phyloP scores from a whole-genome alignment of 2,888 invertebrate genomes.

The Cryptophagus acutangulus region DNA sequence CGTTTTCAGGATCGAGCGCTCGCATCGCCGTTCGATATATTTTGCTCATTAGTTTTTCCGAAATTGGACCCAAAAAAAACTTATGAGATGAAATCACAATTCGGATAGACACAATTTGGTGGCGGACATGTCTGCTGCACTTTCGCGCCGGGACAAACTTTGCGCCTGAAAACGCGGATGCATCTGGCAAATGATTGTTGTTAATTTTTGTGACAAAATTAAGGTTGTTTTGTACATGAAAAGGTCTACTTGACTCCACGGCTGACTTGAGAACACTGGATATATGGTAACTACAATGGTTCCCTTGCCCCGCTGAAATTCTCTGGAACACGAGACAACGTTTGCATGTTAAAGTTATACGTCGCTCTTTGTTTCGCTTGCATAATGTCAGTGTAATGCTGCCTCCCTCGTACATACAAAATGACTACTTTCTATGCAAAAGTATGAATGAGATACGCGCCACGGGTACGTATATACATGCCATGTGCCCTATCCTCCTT shows the following conservation, averaged over 20 bases:
- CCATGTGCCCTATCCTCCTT: conserved; percentile 36
- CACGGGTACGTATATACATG: conserved; percentile 46
- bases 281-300: conserved; percentile 50
- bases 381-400: conserved; percentile 26
- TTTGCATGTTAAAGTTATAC: conserved; percentile 49
- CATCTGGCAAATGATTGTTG: too few relatives aligned
- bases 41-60: too few relatives aligned
- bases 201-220: conserved; percentile 6
- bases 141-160: too few relatives aligned
- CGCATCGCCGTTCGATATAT: too few relatives aligned
- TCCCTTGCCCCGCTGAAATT: conserved; percentile 47
- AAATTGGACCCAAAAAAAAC: too few relatives aligned
- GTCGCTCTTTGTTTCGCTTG: conserved; percentile 39
- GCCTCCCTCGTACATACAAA: conserved; percentile 49
- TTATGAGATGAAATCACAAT: too few relatives aligned
- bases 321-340: conserved; percentile 50
- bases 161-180: too few relatives aligned
- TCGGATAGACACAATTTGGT: too few relatives aligned
- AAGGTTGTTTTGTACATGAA: conserved; percentile 9
- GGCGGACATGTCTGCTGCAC: too few relatives aligned
- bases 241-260: conserved; percentile 45
- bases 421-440: conserved; percentile 58
- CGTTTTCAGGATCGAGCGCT: too few relatives aligned
- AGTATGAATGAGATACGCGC: conserved; percentile 57
- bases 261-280: conserved; percentile 51